Base-by-base conservation (phyloP, 2,888 invertebrate genomes). In the Lasioglossum lativentre region DNA sequence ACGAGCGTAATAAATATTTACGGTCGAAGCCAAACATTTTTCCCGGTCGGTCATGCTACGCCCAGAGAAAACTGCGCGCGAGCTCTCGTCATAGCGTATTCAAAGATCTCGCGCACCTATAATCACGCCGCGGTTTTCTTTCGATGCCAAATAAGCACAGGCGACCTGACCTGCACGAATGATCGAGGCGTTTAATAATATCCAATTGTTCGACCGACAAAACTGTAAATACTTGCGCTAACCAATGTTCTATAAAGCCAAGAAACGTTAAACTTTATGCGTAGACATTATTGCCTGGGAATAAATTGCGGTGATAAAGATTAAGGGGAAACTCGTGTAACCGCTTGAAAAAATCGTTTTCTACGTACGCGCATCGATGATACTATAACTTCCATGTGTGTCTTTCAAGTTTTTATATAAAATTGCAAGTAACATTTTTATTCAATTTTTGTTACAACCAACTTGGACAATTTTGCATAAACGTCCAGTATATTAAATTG, bases 1-100 rank as follows among this genome's bases (percentile, higher is more conserved):
- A n/a, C 40, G 30, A 63, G 27, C 19, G 42, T 42, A 63, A 34
- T 63, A 66, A 63, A 75, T 63, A 75, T 75, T 63, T 76, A 76
- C 68, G 45, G 16, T 34, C 47, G 19, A 34, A 68, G 34, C 34
- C 47, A 47, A 47, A 16, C 47, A 76, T 45, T 68, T 76, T 68
- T 76, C 42, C 38, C 66, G 34, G 30, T 42, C 30, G 40, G n/a
- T 10, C 75, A 45, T 68, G 38, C 40, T 40, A 14, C 45, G 45
- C 45, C 42, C 63, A 30, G 59, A 14, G 66, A 10, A n/a, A n/a
- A 19, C 34, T n/a, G 12, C 8, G 40, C 45, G 71, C 30, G 30
- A 27, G 6, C 56, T 30, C 27, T 30, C 27, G 63, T 63, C 63
- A 30, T 63, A 71, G 45, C 40, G 59, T 40, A 75, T 74, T 83